These are phyloP conservation scores for Leptinotarsa tumamoca DNA, from an alignment of 2,888 invertebrate genomes.

Conservation along the genomic window DNA sequence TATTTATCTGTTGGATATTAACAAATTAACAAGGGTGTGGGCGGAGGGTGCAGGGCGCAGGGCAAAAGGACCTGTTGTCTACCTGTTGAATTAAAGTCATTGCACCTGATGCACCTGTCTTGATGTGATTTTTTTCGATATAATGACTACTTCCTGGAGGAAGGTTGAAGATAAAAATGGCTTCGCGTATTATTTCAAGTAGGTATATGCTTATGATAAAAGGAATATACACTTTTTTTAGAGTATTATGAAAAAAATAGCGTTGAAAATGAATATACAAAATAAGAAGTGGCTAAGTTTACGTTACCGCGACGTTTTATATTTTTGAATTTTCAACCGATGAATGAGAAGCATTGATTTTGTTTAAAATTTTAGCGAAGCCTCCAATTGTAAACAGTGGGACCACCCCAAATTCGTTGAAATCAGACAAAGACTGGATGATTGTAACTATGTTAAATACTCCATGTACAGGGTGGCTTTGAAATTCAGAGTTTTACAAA, in stretches of 20 bases:
- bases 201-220: slow-evolving; percentile 54
- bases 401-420: slow-evolving; percentile 73
- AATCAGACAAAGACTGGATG: slow-evolving; percentile 71
- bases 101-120: slow-evolving; percentile 1
- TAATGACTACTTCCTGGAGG: slow-evolving; percentile 63
- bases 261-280: not conserved
- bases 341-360: not conserved
- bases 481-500: slow-evolving; percentile 76
- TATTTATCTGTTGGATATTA: too few species aligned
- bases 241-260: too few species aligned
- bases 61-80: slow-evolving; percentile 2
- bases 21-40: not conserved
- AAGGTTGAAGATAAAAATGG: slow-evolving; percentile 74
- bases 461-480: slow-evolving; percentile 82
- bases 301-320: not conserved
- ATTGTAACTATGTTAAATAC: slow-evolving; percentile 79
- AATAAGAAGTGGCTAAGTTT: not conserved
- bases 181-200: slow-evolving; percentile 73
- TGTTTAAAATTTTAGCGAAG: slow-evolving; percentile 67
- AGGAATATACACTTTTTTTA: not conserved
- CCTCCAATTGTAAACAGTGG: slow-evolving; percentile 69
- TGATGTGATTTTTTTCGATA: slow-evolving; percentile 13
- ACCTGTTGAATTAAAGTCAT: slow-evolving; percentile 13
- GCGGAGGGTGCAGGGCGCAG: not conserved
- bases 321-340: not conserved